Evolutionary conservation across 2,888 invertebrate genomes (phyloP), one percentile per base, ranked within the genome.

Genomic region (Venusia cambrica): DNA sequence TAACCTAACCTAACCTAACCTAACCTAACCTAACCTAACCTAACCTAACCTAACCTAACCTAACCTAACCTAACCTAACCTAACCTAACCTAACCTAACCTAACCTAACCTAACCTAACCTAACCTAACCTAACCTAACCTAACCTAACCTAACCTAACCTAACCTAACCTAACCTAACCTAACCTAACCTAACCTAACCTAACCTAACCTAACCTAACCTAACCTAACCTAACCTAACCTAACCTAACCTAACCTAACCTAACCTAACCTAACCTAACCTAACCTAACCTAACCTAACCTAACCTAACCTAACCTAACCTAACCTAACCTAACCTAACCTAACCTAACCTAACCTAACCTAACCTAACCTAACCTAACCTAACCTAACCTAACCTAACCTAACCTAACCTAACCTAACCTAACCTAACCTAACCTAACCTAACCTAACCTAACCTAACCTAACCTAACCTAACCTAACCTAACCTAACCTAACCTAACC

Each of bases 301-400:
- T 45, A 45, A 45, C n/a, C 45, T 45, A 45, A 45, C 43, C 24
- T 38, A 38, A 44, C 38, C 40, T 40, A 41, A 41, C 41, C 38
- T 38, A 43, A 39, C 40, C 37, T 40, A 37, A 45, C 45, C 37
- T 45, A 40, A 44, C 39, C 44, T 39, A 39, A 44, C 44, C 44
- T 42, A 42, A 42, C 42, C 40, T 40, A 40, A 40, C 40, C 45
- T 38, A 45, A 45, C 45, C 45, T 45, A 41, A 45, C 45, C 45
- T 45, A 45, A 45, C 45, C 43, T 43, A 38, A 43, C 38, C 38
- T 43, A 43, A 45, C 25, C 25, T 24, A 32, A 40, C 39, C 39
- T 39, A 39, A 39, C 29, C 32, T 39, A 34, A 39, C 39, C 34
- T 39, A 34, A 39, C 37, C 38, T 38, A 35, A 25, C 33, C 25